phyloP scores from a whole-genome alignment of 1,140 invertebrate species.

The Procambarus clarkii region DNA sequence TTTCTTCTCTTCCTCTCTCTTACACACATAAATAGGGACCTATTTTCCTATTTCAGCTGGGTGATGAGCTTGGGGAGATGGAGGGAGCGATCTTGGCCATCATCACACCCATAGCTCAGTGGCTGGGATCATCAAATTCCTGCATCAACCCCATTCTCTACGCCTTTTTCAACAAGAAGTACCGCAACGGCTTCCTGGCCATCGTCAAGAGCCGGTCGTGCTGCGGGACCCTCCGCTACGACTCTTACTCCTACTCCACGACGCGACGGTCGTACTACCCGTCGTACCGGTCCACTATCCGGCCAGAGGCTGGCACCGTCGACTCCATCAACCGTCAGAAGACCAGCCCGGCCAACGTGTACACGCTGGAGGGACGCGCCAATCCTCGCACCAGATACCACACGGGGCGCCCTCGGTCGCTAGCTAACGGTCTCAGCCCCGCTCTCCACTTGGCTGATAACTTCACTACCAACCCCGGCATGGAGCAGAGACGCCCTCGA shows the following conservation, averaged over 20 bases:
- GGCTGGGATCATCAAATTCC: conserved; percentile 96
- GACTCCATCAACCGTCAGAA: conserved; percentile 36
- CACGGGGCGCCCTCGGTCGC: conserved; percentile 7
- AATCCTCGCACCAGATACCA: conserved; percentile 25
- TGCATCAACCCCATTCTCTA: conserved; percentile 99
- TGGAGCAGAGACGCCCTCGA: background rate
- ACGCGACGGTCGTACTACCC: conserved; percentile 61
- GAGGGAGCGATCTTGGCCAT: conserved; percentile 88
- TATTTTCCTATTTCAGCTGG: conserved; percentile 75
- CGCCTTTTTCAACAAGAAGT: conserved; percentile 98
- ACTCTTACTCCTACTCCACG: conserved; percentile 53
- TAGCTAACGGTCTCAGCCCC: conserved; percentile 45
- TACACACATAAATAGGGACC: too few species aligned
- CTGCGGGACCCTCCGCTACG: conserved; percentile 56
- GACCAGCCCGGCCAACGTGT: conserved; percentile 31
- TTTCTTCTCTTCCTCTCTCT: too few species aligned
- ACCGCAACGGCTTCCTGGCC: conserved; percentile 92
- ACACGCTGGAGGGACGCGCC: conserved; percentile 48
- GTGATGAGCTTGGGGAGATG: conserved; percentile 73
- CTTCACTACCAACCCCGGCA: background rate
- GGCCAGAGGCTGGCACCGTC: conserved; percentile 33
- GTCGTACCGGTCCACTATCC: conserved; percentile 50
- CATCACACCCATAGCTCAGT: conserved; percentile 92
- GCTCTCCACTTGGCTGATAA: conserved; percentile 48
- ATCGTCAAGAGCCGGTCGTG: conserved; percentile 80